Evolutionary conservation across 2,113 vertebrate genomes (phyloP).

Genomic region (Trematomus loennbergii): DNA sequence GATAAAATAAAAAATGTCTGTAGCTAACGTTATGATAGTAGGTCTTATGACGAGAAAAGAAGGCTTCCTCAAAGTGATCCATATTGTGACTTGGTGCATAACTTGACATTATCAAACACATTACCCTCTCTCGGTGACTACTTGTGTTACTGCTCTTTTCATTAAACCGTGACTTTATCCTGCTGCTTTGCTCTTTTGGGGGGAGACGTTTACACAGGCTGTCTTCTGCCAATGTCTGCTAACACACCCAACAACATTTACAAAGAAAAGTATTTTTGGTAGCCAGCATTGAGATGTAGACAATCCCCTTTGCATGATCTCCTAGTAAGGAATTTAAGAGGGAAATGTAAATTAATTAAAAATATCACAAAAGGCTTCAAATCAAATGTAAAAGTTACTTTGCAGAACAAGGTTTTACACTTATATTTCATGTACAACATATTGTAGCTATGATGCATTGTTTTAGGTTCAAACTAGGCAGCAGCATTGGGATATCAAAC

Average conservation of each 20-base stretch:
- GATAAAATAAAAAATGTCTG: fast-evolving
- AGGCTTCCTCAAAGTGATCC: neutral
- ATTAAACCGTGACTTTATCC: neutral
- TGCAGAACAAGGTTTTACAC: neutral
- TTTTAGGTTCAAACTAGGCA: neutral
- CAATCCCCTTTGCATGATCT: neutral
- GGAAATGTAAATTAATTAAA: neutral
- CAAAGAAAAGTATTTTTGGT: neutral
- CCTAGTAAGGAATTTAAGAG: neutral
- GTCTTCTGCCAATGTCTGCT: no score
- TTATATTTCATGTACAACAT: neutral
- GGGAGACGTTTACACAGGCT: neutral
- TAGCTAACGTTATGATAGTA: constrained; percentile 6
- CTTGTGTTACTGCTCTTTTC: neutral
- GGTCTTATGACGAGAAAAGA: neutral
- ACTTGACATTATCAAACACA: neutral
- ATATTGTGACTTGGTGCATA: neutral
- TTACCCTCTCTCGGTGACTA: no score
- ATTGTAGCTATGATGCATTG: neutral
- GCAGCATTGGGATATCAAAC: neutral
- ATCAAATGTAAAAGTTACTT: neutral
- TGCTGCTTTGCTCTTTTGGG: neutral
- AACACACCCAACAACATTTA: neutral
- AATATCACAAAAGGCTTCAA: neutral
- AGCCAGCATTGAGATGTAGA: neutral